A percentile compares a stretch with the other conserved stretches of the same genome.
phyloP scores from a whole-genome alignment of 2,113 vertebrate genomes.

The Thalassarche chlororhynchos region DNA sequence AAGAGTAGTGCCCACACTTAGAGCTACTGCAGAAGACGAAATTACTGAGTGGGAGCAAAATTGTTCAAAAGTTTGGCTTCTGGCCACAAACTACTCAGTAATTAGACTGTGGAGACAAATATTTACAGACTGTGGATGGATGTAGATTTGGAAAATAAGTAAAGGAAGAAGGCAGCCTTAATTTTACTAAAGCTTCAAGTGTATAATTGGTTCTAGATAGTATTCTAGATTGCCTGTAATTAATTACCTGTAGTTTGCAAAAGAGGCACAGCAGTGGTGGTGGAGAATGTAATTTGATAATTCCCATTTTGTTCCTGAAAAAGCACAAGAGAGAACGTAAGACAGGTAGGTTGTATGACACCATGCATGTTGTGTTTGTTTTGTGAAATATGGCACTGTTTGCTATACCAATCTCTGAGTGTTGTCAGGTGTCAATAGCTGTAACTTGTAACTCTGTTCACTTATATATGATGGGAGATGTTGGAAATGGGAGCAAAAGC shows the following conservation, averaged over 20 bases:
- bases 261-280: background rate
- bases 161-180: background rate
- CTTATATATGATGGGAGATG: background rate
- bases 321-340: background rate
- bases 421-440: background rate
- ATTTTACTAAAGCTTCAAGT: background rate
- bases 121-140: background rate
- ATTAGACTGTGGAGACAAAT: background rate
- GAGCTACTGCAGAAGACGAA: background rate
- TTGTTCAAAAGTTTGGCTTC: background rate
- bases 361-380: fast-evolving
- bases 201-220: background rate
- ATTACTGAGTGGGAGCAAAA: background rate
- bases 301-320: background rate
- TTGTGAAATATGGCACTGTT: background rate
- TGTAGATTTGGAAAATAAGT: background rate
- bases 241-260: background rate
- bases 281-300: background rate
- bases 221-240: background rate
- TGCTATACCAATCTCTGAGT: background rate
- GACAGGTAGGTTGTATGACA: background rate
- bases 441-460: background rate
- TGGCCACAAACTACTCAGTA: background rate
- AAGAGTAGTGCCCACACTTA: background rate
- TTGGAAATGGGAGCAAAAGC: background rate